Evolutionary conservation across 2,888 invertebrate genomes (phyloP).

Genomic region (Agonopterix subpropinquella): DNA sequence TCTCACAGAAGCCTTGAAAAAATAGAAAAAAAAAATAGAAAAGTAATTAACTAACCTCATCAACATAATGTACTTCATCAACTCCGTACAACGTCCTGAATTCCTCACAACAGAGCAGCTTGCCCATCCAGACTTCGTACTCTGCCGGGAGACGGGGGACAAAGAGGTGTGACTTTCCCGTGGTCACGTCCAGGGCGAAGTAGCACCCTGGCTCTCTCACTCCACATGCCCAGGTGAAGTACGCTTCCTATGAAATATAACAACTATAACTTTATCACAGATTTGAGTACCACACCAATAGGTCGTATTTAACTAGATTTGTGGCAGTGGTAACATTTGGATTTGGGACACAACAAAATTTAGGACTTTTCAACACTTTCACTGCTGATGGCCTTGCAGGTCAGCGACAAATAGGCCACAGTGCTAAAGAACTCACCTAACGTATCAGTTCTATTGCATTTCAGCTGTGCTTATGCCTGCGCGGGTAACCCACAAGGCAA

Average conservation of each 20-base stretch:
- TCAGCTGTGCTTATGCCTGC: too few species aligned
- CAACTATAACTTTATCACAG: too few species aligned
- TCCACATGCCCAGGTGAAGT: conserved; percentile 97
- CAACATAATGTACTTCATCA: conserved; percentile 86
- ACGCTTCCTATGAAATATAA: conserved; percentile 85
- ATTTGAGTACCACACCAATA: too few species aligned
- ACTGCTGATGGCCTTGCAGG: too few species aligned
- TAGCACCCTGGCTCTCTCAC: conserved; percentile 94
- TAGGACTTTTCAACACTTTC: too few species aligned
- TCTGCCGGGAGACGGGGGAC: conserved; percentile 89
- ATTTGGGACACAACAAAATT: too few species aligned
- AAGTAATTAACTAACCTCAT: conserved; percentile 75
- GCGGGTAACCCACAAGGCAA: too few species aligned
- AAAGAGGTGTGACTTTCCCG: conserved; percentile 85
- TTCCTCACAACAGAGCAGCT: conserved; percentile 81
- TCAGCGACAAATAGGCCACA: too few species aligned
- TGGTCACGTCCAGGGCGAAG: conserved; percentile 86
- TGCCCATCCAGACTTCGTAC: conserved; percentile 97
- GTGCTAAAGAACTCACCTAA: too few species aligned
- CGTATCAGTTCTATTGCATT: too few species aligned
- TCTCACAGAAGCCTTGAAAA: neutral
- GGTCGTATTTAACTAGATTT: too few species aligned
- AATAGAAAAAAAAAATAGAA: neutral
- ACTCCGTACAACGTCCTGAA: conserved; percentile 88
- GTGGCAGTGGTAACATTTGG: too few species aligned